Base-by-base conservation (phyloP, 2,888 invertebrate species). In the Chironomus riparius region DNA sequence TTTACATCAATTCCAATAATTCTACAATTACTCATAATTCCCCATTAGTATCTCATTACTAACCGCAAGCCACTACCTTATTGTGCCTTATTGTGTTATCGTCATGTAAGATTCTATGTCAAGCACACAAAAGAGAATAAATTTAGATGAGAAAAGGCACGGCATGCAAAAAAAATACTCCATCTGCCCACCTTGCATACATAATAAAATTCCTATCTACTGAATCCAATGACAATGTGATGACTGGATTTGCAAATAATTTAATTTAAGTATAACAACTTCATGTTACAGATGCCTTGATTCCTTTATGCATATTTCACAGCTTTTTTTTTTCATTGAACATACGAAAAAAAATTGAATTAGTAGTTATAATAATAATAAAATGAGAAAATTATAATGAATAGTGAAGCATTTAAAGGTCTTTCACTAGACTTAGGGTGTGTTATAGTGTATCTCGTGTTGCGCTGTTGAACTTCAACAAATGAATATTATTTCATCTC, bases 371-470 rank as follows among this genome's bases (percentile, higher is more conserved):
- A 18, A 56, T 15, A 56, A 56, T 56, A 56, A 15, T 56, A 15
- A 21, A 65, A 65, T 65, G 65, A 65, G 65, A 65, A 24, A 24
- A 65, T 21, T 15, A 56, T 56, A 65, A 65, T 65, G 65, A 65
- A 65, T n/a, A 65, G 21, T 65, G 65, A 65, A 65, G 22, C 65
- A 65, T 65, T 65, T 65, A 65, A 65, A 65, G 65, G 65, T 65
- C 65, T 65, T 65, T 65, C 65, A 21, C 65, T 38, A 38, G n/a
- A n/a, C n/a, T 10, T 65, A 65, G 21, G 65, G 65, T 24, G 65
- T 65, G 65, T n/a, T 65, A 22, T 21, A n/a, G 65, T 24, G 24
- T 56, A 18, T 18, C 18, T 56, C 56, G 18, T 56, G 56, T 56
- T 56, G 56, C 15, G 56, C 56, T 2, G 56, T 56, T 56, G 56